Base-by-base conservation (phyloP, 2,113 vertebrate genomes). In the Pimephales promelas region DNA sequence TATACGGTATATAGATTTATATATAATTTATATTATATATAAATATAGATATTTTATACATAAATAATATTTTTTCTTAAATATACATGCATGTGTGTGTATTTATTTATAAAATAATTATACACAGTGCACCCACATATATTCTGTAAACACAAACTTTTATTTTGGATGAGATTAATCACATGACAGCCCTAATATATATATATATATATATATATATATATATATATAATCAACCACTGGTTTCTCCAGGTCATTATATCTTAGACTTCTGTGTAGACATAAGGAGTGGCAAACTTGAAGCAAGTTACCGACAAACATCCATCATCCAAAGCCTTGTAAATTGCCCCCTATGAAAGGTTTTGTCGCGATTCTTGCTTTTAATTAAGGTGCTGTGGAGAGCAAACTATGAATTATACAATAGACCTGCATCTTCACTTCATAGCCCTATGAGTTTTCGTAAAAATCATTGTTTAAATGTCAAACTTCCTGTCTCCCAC, bases 291-390 rank as follows among this genome's bases (percentile, higher is more conserved):
- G 81, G 81, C 72, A 82, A 75, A 84, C 73, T 85, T 81, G 84
- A 89, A 85, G 62, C 76, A 81, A 81, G 79, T 84, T 86, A 34
- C 75, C 59, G 54, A 54, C 80, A 74, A 79, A 74, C 83, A 83
- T 83, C 76, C 62, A 85, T 88, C 87, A 88, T 73, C 62, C 47
- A 68, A 85, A 88, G 75, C 77, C 76, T 85, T 84, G 82, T 77
- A 87, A 88, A 88, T 87, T 85, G 87, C 72, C 86, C 83, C 87
- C 85, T 88, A 59, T 85, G 78, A 83, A 86, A 72, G 61, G 74
- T 87, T 70, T 64, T 71, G 72, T 87, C 79, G 45, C 83, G 52
- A 72, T 83, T 83, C 71, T 40, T 82, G 82, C 86, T 62, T 87
- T 79, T 87, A 84, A 86, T 84, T 70, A 84, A 73, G 71, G 84